These are phyloP conservation scores for Catalaphyllia jardinei DNA, from an alignment of 64 coral and sea anemone genomes.

Conservation along the genomic window DNA sequence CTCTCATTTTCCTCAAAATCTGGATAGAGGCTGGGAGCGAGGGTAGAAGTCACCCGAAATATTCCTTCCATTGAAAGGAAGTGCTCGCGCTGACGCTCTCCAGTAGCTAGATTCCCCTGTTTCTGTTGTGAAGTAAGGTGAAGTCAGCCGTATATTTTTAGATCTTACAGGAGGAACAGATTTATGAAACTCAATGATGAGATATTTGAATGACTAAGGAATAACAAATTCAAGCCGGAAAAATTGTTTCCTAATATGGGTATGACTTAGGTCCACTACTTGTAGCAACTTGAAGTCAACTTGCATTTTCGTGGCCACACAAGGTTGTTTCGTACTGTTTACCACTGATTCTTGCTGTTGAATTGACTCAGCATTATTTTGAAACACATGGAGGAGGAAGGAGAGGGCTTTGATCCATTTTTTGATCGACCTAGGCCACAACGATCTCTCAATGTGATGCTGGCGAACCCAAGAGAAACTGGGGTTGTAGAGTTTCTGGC, in stretches of 20 bases:
- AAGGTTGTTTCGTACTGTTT: too few relatives aligned
- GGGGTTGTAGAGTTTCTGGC: constrained; percentile 31
- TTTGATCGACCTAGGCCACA: not conserved
- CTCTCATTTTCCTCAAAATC: not conserved
- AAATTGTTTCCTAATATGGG: not conserved
- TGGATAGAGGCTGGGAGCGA: not conserved
- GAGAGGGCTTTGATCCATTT: not conserved
- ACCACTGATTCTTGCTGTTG: not conserved
- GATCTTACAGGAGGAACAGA: not conserved
- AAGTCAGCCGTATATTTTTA: not conserved
- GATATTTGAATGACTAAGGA: not conserved
- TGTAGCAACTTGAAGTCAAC: too few relatives aligned
- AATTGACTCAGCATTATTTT: too few relatives aligned
- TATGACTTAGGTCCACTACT: not conserved
- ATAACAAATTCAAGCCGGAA: not conserved
- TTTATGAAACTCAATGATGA: not conserved
- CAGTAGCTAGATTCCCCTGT: too few relatives aligned
- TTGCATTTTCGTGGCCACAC: too few relatives aligned
- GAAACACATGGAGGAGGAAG: not conserved
- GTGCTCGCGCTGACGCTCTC: too few relatives aligned
- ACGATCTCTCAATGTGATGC: not conserved
- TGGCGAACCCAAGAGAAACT: constrained; percentile 38
- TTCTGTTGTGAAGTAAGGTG: not conserved
- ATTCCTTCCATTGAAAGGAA: too few relatives aligned
- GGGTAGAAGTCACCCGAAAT: too few relatives aligned